Base-by-base conservation (phyloP, 2,113 vertebrate genomes). In the Sterna hirundo region DNA sequence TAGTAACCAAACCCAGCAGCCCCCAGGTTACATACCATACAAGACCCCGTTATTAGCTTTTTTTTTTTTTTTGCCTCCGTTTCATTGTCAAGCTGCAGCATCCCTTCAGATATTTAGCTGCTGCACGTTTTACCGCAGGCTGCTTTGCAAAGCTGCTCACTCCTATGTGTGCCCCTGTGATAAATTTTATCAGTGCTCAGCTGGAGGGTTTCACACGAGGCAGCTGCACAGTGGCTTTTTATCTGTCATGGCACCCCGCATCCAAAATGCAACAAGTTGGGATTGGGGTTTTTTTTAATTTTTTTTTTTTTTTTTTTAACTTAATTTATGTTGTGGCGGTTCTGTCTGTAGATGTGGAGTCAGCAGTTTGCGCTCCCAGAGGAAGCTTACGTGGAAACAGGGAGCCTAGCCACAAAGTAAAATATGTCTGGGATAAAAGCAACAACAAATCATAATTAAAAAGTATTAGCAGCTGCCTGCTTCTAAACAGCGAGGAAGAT, bases 141-240 rank as follows among this genome's bases (percentile, higher is more conserved):
- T 40, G 78, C 92, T 95, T 88, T 90, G 86, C 32, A 52, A 82
- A 96, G 95, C 88, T 93, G 74, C 90, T 91, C 90, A 77, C 93
- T 97, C 93, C 15, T 97, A 54, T 96, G 95, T 91, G 95, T 79
- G 80, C 54, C 78, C 76, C 95, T 96, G 87, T 98, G 98, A 98
- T 98, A 98, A 98, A 98, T 98, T 97, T 98, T 98, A 98, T 98
- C 98, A 96, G 96, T 95, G 96, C 94, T 97, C 97, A 97, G 96
- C 54, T 97, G 97, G 85, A 86, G 29, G 11, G 93, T 87, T 91
- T 85, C 96, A 72, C 86, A 94, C 76, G 15, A 92, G 87, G 93
- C 95, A 94, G 78, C 83, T 92, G 74, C 96, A 96, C 88, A 90
- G 97, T 97, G 98, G 97, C 95, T 98, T 98, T 98, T 98, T 98